Percentiles rank a stretch among this genome's conserved stretches.
These are phyloP conservation scores for Gallinago media DNA, from an alignment of 2,113 vertebrate genomes.

Conservation along the genomic window DNA sequence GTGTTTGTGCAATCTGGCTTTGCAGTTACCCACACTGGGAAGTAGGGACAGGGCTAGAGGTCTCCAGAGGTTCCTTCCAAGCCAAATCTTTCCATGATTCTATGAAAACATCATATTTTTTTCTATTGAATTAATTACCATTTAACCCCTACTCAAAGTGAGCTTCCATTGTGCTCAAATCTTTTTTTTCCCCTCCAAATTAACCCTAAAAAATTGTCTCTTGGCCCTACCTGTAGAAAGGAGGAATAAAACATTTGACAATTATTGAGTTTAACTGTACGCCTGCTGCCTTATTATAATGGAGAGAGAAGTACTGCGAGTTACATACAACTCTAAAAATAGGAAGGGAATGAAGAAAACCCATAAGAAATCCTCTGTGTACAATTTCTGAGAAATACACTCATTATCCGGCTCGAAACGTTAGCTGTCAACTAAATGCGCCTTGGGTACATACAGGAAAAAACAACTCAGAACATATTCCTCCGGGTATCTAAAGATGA, in stretches of 20 bases:
- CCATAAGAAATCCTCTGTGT: not conserved
- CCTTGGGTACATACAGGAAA: constrained; percentile 4
- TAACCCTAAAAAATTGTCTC: not conserved
- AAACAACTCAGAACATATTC: not conserved
- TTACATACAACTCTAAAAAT: not conserved
- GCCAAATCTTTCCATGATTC: not conserved
- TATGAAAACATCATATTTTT: not conserved
- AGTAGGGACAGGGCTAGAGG: too few relatives aligned
- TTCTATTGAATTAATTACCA: not conserved
- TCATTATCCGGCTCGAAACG: not conserved
- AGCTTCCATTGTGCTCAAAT: not conserved
- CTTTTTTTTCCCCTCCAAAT: not conserved
- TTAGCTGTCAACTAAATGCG: not conserved
- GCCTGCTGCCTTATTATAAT: not conserved
- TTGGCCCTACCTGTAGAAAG: not conserved
- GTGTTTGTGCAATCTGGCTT: rapidly evolving
- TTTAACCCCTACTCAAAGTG: not conserved
- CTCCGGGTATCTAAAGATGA: not conserved
- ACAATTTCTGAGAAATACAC: not conserved
- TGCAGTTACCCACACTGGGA: not conserved
- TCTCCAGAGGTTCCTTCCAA: not conserved
- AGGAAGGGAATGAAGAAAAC: not conserved
- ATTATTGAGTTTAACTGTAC: not conserved
- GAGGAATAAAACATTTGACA: not conserved
- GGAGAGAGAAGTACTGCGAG: not conserved